A percentile compares a stretch with the other conserved stretches of the same genome.
These are phyloP conservation scores for Galeopterus variegatus DNA, from an alignment of 2,113 vertebrate genomes.

Conservation along the genomic window DNA sequence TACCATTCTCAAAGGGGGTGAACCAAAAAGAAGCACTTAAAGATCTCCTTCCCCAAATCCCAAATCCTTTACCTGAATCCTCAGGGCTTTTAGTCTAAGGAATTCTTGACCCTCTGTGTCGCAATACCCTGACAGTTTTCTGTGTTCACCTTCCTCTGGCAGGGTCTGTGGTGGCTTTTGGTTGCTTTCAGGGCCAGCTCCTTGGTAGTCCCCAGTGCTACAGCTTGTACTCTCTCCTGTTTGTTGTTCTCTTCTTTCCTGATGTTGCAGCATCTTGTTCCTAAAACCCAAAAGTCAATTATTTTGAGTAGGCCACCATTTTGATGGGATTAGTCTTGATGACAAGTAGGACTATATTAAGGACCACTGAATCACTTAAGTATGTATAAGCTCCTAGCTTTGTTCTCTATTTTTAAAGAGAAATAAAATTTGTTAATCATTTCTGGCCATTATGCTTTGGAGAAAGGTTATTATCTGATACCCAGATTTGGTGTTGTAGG, in stretches of 20 bases:
- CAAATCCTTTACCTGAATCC: conserved; percentile 34
- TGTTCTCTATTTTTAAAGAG: background rate
- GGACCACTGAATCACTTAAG: background rate
- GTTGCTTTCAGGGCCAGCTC: background rate
- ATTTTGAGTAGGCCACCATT: conserved; percentile 4
- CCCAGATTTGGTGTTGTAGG: background rate
- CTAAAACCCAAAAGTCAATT: conserved; percentile 78
- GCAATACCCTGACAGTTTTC: background rate
- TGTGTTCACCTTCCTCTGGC: conserved; percentile 29
- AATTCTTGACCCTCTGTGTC: background rate
- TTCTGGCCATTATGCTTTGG: conserved; percentile 12
- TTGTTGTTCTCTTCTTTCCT: conserved; percentile 62
- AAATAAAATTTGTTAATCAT: conserved; percentile 37
- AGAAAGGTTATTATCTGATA: background rate
- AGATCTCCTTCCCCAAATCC: background rate
- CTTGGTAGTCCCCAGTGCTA: background rate
- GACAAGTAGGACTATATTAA: background rate
- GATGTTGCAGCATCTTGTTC: conserved; percentile 76
- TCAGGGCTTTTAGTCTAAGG: background rate
- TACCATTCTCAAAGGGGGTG: background rate
- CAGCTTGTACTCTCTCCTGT: background rate
- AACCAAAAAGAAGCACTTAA: background rate
- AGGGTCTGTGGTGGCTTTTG: conserved; percentile 2
- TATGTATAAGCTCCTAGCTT: background rate
- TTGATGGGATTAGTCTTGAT: background rate